phyloP scores from a whole-genome alignment of 2,888 invertebrate species.

The Athalia rosae region DNA sequence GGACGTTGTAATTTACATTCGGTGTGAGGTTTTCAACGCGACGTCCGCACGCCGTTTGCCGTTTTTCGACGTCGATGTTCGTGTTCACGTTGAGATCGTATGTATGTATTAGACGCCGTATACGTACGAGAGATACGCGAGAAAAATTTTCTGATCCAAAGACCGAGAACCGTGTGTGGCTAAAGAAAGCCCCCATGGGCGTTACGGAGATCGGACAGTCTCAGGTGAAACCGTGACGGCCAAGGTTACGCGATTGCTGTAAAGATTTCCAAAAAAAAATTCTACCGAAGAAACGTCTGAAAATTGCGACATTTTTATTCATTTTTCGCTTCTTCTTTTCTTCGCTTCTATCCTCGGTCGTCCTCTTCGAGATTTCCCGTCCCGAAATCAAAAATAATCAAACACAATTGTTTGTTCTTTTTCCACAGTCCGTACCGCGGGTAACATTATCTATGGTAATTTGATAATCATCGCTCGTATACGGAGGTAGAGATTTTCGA shows the following conservation, averaged over 20 bases:
- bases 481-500: no score
- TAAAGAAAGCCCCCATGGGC: conserved; percentile 36
- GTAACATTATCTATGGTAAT: not conserved
- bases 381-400: no score
- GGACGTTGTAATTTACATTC: conserved; percentile 34
- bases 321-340: not conserved
- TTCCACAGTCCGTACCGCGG: not conserved
- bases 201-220: not conserved
- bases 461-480: no score
- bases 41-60: conserved; percentile 14
- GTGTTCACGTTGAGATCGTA: no score
- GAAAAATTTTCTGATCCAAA: conserved; percentile 20
- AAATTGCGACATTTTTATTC: not conserved
- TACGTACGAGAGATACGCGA: not conserved
- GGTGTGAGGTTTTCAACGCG: conserved; percentile 12
- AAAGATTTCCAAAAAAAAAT: not conserved
- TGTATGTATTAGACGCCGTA: not conserved
- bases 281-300: not conserved
- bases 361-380: no score
- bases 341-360: not conserved
- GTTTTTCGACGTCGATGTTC: not conserved
- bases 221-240: conserved; percentile 38
- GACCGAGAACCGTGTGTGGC: not conserved
- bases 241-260: conserved; percentile 24
- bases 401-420: not conserved